Evolutionary conservation across 2,888 invertebrate species (phyloP), one percentile per base, ranked within the genome.

Genomic region (Heteropelma amictum): DNA sequence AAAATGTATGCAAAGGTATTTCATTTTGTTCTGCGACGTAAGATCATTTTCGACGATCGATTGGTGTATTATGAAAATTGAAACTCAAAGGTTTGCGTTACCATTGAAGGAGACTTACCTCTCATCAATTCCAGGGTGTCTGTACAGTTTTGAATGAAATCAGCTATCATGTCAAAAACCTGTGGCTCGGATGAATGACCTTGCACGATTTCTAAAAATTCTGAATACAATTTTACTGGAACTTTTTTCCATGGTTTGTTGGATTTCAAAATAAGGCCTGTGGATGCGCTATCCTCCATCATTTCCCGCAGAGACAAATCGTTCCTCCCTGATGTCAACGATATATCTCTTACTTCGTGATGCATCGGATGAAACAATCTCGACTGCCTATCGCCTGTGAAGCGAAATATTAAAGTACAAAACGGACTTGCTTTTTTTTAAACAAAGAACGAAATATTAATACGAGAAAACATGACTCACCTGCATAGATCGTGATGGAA

Each of bases 81-180:
- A 49, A 26, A 12, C n/a, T n/a, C n/a, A 5, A 49, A 49, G 2
- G 6, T 17, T 19, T 5, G 10, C 3, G 3, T 10, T 35, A 4
- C 12, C 1, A 5, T 47, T 2, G 0, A 6, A 4, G 1, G n/a
- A 40, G n/a, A 3, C 51, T 2, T 82, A 88, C 88, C 86, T 78
- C 88, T 83, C 84, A 88, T 89, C 67, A 86, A 84, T 51, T 92
- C 91, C 3, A 94, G 89, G 3, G 92, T 92, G 83, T 93, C 93
- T 21, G 91, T 90, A 85, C 94, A 94, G 28, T 91, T 91, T 79
- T 92, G 91, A 81, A 92, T 91, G 89, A 93, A 93, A 88, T 93
- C 92, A 38, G 91, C 89, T 64, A 94, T 85, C 0, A 92, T 92
- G 70, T 93, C 92, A 80, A 93, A 91, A 12, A 93, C 89, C 80